phyloP scores from a whole-genome alignment of 2,113 vertebrate species.

The Sorex fumeus region DNA sequence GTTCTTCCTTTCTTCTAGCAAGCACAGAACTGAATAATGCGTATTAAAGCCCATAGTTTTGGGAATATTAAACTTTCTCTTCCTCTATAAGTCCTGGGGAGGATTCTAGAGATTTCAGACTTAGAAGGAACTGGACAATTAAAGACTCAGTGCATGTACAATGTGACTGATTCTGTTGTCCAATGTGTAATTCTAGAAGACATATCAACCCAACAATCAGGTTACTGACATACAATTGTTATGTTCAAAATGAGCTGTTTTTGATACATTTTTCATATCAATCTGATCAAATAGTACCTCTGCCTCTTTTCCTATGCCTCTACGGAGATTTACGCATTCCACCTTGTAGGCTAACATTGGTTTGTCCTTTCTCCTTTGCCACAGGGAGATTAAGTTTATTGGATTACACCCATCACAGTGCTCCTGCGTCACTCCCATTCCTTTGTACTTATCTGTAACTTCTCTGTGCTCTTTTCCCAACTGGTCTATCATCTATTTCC shows the following conservation, averaged over 20 bases:
- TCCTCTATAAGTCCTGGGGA: background rate
- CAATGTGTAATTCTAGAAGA: background rate
- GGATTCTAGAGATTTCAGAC: background rate
- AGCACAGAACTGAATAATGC: background rate
- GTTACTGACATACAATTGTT: background rate
- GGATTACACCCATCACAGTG: too few relatives aligned
- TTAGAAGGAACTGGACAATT: background rate
- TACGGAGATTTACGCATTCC: background rate
- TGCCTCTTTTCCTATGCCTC: too few relatives aligned
- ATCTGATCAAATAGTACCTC: background rate
- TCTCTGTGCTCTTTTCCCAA: too few relatives aligned
- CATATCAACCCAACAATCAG: accelerated
- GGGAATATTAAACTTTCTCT: accelerated
- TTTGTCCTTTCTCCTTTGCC: too few relatives aligned
- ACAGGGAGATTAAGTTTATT: too few relatives aligned
- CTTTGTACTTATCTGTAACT: too few relatives aligned
- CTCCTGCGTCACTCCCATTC: too few relatives aligned
- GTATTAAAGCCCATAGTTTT: background rate
- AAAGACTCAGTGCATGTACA: background rate
- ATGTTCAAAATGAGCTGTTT: background rate
- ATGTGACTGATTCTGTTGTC: background rate
- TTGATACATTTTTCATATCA: background rate
- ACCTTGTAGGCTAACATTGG: too few relatives aligned
- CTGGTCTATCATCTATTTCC: too few relatives aligned
- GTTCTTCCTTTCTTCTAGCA: background rate